phyloP scores from a whole-genome alignment of 2,797 vertebrate species.

The Characodon lateralis region DNA sequence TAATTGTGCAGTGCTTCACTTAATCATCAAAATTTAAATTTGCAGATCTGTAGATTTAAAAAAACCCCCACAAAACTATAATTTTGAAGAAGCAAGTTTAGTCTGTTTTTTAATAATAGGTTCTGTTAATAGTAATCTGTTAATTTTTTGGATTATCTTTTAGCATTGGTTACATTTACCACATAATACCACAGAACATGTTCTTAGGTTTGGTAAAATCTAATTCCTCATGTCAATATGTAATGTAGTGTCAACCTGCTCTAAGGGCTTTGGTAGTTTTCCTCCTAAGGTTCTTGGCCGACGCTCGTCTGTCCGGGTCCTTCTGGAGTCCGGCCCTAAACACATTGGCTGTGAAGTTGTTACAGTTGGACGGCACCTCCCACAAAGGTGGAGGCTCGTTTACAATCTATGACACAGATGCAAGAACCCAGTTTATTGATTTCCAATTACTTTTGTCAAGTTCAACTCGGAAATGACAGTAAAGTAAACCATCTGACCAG shows the following conservation, averaged over 20 bases:
- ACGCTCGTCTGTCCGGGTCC: slow-evolving; percentile 82
- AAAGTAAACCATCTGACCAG: slow-evolving; percentile 78
- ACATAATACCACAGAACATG: not conserved
- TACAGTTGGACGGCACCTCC: slow-evolving; percentile 91
- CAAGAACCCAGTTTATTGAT: not conserved
- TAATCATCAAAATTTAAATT: no score
- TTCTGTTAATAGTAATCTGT: no score
- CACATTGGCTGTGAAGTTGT: slow-evolving; percentile 86
- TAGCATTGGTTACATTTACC: not conserved
- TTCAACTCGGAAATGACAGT: not conserved
- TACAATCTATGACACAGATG: slow-evolving; percentile 84
- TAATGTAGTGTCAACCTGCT: slow-evolving; percentile 76
- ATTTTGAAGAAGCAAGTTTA: not conserved
- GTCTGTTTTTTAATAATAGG: not conserved
- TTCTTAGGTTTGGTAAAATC: not conserved
- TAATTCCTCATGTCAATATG: not conserved
- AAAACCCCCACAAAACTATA: no score
- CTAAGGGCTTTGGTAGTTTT: slow-evolving; percentile 84
- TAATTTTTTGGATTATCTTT: not conserved
- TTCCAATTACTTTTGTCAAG: not conserved
- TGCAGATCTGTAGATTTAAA: no score
- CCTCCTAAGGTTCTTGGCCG: slow-evolving; percentile 80
- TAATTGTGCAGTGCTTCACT: no score
- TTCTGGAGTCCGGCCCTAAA: slow-evolving; percentile 90
- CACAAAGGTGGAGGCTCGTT: slow-evolving; percentile 90